A percentile compares a stretch with the other conserved stretches of the same genome.
These are phyloP conservation scores for Tiliacea citrago DNA, from an alignment of 2,888 invertebrate genomes.

Conservation along the genomic window DNA sequence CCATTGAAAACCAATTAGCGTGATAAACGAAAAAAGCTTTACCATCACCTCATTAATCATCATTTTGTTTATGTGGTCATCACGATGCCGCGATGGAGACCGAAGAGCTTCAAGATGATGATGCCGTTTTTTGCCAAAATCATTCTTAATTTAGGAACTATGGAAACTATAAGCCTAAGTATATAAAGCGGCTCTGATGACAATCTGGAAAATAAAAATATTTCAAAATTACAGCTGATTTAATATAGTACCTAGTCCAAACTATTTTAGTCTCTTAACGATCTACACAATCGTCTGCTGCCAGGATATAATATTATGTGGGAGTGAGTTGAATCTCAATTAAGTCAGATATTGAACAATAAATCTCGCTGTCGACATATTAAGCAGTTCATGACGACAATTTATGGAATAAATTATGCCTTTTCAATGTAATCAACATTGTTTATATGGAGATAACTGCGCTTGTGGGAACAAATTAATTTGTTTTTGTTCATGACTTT, in stretches of 20 bases:
- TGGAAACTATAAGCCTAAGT: background rate
- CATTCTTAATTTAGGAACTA: background rate
- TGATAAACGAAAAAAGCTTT: background rate
- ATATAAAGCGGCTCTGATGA: too few relatives aligned
- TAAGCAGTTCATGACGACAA: constrained; percentile 36
- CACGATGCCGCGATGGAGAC: background rate
- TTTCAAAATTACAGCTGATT: background rate
- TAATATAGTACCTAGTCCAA: background rate
- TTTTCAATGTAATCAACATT: constrained; percentile 39
- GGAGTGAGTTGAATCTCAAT: constrained; percentile 37
- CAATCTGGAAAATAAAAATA: background rate
- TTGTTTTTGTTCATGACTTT: constrained; percentile 35
- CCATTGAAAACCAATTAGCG: background rate
- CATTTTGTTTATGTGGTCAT: background rate
- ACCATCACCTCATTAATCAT: background rate
- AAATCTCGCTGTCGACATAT: constrained; percentile 24
- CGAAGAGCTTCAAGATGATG: background rate
- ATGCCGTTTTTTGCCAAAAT: background rate
- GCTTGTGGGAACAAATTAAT: constrained; percentile 16
- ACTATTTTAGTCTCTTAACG: background rate
- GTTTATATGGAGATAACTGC: constrained; percentile 19
- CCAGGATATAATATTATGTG: constrained; percentile 11
- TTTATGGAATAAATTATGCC: constrained; percentile 46
- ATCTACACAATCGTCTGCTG: background rate
- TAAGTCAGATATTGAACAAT: constrained; percentile 33